Base-by-base conservation (phyloP, 2,888 invertebrate species). In the Polyploca ridens region DNA sequence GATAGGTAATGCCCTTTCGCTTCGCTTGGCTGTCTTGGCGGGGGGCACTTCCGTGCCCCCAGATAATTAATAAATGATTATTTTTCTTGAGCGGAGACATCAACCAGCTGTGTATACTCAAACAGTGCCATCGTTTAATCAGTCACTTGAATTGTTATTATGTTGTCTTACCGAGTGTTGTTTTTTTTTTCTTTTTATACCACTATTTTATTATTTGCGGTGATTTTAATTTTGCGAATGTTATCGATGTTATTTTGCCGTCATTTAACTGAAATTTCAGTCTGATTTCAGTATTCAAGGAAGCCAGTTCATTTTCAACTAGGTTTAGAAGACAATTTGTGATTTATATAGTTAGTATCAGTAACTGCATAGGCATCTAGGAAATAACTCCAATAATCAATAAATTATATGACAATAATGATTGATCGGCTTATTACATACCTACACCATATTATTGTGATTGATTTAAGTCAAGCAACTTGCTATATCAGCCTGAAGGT, bases 401-500 rank as follows among this genome's bases (percentile, higher is more conserved):
- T 44, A 44, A 44, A 4, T 14, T 44, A 44, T 16, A 49, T 16
- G 0, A 49, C 49, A 16, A 49, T 27, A 35, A 7, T 54, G 19
- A 54, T 54, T 54, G 54, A 19, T 10, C 19, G 54, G 19, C 19
- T 54, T n/a, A 54, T 54, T 54, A 49, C 6, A 49, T 49, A 49
- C 49, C 8, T 35, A 49, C 16, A 46, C 44, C n/a, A 49, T 16
- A 19, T 54, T 54, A 19, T 19, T 54, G 54, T 54, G 54, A 54
- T 54, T 54, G 19, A 54, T 54, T 19, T 54, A 10, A 54, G 16
- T 54, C 19, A 8, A 54, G 54, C 3, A 54, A 41, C 41, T 35
- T 27, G 61, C 27, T 61, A 61, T 35, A 16, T 41, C 61, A 10
- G 41, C 27, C 19, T 41, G 61, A 61, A 44, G 61, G 61, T 61